These are phyloP conservation scores for Styela plicata DNA, from an alignment of 23 tunicate species.

Conservation along the genomic window DNA sequence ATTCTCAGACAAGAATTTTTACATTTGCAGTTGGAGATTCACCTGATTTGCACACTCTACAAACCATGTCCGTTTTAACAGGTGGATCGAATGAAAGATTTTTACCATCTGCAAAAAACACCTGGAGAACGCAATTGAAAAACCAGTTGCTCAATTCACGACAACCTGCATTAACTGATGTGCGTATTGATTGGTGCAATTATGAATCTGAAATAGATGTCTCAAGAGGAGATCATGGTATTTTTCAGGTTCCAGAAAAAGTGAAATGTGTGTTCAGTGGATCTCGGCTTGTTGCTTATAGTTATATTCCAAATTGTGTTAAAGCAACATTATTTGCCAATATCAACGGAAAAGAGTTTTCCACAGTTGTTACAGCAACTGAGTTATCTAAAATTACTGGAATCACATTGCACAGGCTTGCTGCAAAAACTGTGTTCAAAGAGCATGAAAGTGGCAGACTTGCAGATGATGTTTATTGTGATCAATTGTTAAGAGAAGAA, in stretches of 20 bases:
- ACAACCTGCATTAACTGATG: slow-evolving; percentile 65
- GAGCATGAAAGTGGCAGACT: slow-evolving; percentile 55
- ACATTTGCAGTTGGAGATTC: slow-evolving; percentile 62
- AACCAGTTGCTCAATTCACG: slow-evolving; percentile 47
- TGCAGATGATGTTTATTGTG: slow-evolving; percentile 36
- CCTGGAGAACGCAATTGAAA: slow-evolving; percentile 47
- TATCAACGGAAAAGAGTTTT: slow-evolving; percentile 48
- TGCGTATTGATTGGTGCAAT: slow-evolving; percentile 45
- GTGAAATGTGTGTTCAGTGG: slow-evolving; percentile 46
- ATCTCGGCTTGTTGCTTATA: slow-evolving; percentile 59
- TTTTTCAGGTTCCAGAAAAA: slow-evolving; percentile 57
- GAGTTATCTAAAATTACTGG: slow-evolving; percentile 44
- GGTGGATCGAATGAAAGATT: slow-evolving; percentile 80
- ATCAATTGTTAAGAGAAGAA: slow-evolving; percentile 30
- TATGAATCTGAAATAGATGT: slow-evolving; percentile 29
- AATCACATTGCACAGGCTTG: slow-evolving; percentile 56
- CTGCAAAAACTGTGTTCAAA: slow-evolving; percentile 57
- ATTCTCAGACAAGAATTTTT: slow-evolving; percentile 39
- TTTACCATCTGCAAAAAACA: slow-evolving; percentile 36
- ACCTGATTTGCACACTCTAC: slow-evolving; percentile 44
- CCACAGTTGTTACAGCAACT: slow-evolving; percentile 47
- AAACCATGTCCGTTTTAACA: slow-evolving; percentile 41
- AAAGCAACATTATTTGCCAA: slow-evolving; percentile 51
- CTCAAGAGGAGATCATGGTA: neutral
- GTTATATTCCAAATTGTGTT: slow-evolving; percentile 61